Evolutionary conservation across 1,140 invertebrate species (phyloP).

Genomic region (Phortica variegata): DNA sequence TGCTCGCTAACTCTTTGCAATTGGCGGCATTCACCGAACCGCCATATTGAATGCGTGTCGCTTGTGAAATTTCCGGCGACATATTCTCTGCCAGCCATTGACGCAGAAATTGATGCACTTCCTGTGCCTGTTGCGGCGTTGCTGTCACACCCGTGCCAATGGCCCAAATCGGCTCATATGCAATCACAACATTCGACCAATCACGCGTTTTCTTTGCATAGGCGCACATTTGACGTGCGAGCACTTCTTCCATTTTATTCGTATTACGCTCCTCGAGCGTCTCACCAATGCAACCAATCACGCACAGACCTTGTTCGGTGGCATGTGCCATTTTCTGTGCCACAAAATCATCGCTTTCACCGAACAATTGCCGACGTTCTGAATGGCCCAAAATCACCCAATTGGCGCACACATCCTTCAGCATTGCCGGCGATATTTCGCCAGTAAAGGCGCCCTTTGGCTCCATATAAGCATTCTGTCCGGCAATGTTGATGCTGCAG

Average conservation of each 20-base stretch:
- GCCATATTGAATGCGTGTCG: slow-evolving; percentile 91
- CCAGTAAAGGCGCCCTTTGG: slow-evolving; percentile 95
- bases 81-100: slow-evolving; percentile 84
- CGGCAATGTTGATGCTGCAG: slow-evolving; percentile 76
- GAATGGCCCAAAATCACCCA: slow-evolving; percentile 99
- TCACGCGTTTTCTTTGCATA: slow-evolving; percentile 76
- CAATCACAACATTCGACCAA: slow-evolving; percentile 93
- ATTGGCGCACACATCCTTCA: slow-evolving; percentile 85
- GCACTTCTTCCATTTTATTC: slow-evolving; percentile 94
- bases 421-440: slow-evolving; percentile 90
- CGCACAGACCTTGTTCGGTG: slow-evolving; percentile 80
- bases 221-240: slow-evolving; percentile 87
- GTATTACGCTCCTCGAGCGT: slow-evolving; percentile 93
- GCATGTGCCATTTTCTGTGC: slow-evolving; percentile 92
- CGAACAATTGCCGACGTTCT: slow-evolving; percentile 94
- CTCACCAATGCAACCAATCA: slow-evolving; percentile 98
- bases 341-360: slow-evolving; percentile 86
- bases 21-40: slow-evolving; percentile 94
- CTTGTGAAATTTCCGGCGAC: slow-evolving; percentile 72
- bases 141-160: slow-evolving; percentile 99
- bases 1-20: slow-evolving; percentile 83
- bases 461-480: slow-evolving; percentile 94
- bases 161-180: slow-evolving; percentile 99
- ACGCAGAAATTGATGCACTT: slow-evolving; percentile 82
- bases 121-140: slow-evolving; percentile 88